Evolutionary conservation across 1,140 invertebrate species (phyloP).

Genomic region (Ridgeia piscesae): DNA sequence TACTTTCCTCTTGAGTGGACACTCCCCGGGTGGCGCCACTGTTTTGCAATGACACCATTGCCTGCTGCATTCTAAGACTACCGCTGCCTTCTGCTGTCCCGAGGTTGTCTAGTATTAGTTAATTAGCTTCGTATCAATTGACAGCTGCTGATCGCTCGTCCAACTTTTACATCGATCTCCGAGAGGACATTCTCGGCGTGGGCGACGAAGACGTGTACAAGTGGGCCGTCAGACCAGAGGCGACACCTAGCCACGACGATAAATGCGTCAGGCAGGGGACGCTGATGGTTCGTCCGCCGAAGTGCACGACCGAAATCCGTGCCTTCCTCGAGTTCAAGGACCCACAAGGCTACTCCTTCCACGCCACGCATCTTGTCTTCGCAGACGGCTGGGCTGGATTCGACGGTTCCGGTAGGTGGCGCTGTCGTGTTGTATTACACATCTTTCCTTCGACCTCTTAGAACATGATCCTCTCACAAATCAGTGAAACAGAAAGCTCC

Average conservation of each 20-base stretch:
- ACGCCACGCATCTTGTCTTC: background rate
- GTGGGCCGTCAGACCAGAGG: background rate
- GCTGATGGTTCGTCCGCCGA: background rate
- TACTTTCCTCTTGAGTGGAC: too few relatives aligned
- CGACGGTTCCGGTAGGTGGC: background rate
- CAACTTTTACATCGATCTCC: background rate
- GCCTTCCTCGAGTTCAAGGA: background rate
- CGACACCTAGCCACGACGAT: background rate
- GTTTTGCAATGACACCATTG: too few relatives aligned
- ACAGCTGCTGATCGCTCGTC: background rate
- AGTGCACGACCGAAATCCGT: background rate
- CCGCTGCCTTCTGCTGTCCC: too few relatives aligned
- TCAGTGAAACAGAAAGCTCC: too few relatives aligned
- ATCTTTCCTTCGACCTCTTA: too few relatives aligned
- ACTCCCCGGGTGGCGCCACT: too few relatives aligned
- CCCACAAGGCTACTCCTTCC: background rate
- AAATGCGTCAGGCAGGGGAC: background rate
- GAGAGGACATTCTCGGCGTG: background rate
- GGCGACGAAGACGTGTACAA: background rate
- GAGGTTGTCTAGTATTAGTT: too few relatives aligned
- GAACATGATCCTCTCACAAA: too few relatives aligned
- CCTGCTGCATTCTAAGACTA: too few relatives aligned
- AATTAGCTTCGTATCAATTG: background rate
- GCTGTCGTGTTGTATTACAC: background rate
- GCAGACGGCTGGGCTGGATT: background rate